Conservation (phyloP, 2,888 invertebrate genomes). For the Flexamia atlantica region DNA sequence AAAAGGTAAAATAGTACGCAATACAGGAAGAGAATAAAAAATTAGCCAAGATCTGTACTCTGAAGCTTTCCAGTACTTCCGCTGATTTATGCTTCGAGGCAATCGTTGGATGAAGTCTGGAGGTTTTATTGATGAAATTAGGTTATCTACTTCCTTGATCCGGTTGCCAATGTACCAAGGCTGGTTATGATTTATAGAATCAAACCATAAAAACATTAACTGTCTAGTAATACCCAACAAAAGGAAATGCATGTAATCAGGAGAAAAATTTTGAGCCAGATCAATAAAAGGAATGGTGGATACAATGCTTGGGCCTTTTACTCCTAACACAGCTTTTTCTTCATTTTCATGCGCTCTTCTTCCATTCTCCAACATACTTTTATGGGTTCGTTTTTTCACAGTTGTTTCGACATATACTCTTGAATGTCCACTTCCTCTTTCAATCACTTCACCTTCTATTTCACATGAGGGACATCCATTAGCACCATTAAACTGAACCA, state of each 20-base stretch:
- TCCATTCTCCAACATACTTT: background rate
- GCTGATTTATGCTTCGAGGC: background rate
- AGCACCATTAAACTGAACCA: background rate
- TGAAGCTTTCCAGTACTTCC: background rate
- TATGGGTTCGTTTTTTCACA: background rate
- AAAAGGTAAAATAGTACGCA: background rate
- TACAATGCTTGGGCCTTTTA: background rate
- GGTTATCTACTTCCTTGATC: background rate
- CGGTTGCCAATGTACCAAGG: background rate
- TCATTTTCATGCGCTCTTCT: background rate
- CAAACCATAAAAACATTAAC: background rate
- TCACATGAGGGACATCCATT: background rate
- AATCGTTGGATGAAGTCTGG: background rate
- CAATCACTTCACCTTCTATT: background rate
- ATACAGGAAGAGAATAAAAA: background rate
- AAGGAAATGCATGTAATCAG: slow-evolving; percentile 1
- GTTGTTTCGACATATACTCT: background rate
- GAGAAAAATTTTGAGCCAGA: background rate
- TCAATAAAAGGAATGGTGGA: background rate
- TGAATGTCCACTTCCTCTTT: background rate
- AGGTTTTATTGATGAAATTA: background rate
- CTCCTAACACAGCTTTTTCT: background rate
- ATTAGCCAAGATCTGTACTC: background rate
- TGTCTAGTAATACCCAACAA: background rate
- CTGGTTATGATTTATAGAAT: background rate